phyloP scores from a whole-genome alignment of 2,797 vertebrate genomes.

The Enteromius unitaeniatus region DNA sequence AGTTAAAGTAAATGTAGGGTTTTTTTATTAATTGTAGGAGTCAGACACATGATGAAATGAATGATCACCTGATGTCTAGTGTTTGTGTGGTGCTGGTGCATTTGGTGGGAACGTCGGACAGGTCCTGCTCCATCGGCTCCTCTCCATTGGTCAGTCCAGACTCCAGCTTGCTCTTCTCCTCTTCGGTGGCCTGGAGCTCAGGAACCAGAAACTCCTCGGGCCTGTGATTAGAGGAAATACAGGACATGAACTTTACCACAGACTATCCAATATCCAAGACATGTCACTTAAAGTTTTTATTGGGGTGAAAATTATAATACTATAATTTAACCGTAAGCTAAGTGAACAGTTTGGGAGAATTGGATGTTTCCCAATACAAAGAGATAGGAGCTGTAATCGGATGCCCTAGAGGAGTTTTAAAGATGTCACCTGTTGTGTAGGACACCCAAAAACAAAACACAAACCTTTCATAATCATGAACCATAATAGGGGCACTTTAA shows the following conservation, averaged over 20 bases:
- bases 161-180: conserved; percentile 97
- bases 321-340: too few relatives aligned
- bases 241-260: not conserved
- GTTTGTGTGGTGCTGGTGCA: conserved; percentile 90
- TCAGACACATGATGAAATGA: not conserved
- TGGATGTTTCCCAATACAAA: too few relatives aligned
- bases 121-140: conserved; percentile 97
- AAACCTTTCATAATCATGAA: too few relatives aligned
- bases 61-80: conserved; percentile 93
- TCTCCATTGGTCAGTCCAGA: conserved; percentile 94
- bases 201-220: conserved; percentile 98
- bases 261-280: too few relatives aligned
- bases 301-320: too few relatives aligned
- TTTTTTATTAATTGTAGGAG: not conserved
- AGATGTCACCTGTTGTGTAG: too few relatives aligned
- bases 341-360: too few relatives aligned
- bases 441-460: too few relatives aligned
- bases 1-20: not conserved
- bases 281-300: too few relatives aligned
- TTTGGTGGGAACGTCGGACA: conserved; percentile 96
- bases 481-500: too few relatives aligned
- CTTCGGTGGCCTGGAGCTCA: conserved; percentile 96
- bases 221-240: conserved; percentile 72
- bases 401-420: too few relatives aligned
- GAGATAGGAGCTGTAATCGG: too few relatives aligned